phyloP scores from a whole-genome alignment of 1,140 invertebrate genomes.

The Cotesia vestalis region DNA sequence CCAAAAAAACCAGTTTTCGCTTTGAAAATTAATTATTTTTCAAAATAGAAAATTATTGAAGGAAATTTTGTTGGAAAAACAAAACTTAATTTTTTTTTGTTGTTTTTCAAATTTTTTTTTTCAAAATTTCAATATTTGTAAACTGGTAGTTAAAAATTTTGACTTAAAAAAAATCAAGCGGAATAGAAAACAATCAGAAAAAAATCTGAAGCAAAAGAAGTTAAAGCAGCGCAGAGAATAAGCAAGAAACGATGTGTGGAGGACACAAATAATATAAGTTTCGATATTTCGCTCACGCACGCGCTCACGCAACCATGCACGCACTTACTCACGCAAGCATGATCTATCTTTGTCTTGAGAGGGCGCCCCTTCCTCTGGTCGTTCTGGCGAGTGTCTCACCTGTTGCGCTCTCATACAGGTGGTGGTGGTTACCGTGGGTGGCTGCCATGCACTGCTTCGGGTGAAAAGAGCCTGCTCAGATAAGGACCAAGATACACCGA shows the following conservation, averaged over 20 bases:
- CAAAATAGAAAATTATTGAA: too few species aligned
- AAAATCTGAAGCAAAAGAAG: background rate
- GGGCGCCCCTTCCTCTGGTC: slow-evolving; percentile 21
- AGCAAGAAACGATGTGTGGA: slow-evolving; percentile 19
- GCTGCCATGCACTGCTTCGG: slow-evolving; percentile 49
- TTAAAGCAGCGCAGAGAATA: background rate
- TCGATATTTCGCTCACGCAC: slow-evolving; percentile 64
- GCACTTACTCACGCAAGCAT: slow-evolving; percentile 49
- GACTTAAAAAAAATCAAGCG: background rate
- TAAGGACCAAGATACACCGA: slow-evolving; percentile 58
- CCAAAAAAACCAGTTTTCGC: too few species aligned
- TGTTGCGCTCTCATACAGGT: slow-evolving; percentile 51
- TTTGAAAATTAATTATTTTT: too few species aligned
- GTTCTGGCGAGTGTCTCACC: slow-evolving; percentile 49
- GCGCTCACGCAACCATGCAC: slow-evolving; percentile 47
- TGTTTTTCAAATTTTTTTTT: too few species aligned
- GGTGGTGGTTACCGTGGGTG: slow-evolving; percentile 58
- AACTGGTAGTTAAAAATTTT: too few species aligned
- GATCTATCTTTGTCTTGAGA: slow-evolving; percentile 34
- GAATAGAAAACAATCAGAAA: slow-evolving; percentile 7
- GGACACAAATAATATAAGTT: slow-evolving; percentile 48
- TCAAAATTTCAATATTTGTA: too few species aligned
- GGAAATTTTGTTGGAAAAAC: too few species aligned
- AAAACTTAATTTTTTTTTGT: too few species aligned
- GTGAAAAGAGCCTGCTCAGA: slow-evolving; percentile 51